These are phyloP conservation scores for Platycheirus rosarum DNA, from an alignment of 2,888 invertebrate species.

Conservation along the genomic window DNA sequence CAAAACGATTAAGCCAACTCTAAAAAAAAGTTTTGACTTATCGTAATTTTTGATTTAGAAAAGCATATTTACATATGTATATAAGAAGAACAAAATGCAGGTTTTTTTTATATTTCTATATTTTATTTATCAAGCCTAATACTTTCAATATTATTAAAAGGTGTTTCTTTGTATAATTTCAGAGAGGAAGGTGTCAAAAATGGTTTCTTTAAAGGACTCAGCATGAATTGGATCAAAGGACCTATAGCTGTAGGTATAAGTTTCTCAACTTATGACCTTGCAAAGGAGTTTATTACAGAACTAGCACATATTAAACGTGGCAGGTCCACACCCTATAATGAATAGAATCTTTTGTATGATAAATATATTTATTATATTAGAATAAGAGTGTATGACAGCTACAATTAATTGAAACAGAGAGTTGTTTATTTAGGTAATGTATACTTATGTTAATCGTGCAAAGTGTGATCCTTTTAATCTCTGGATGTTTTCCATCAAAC, in stretches of 20 bases:
- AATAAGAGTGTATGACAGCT: constrained; percentile 25
- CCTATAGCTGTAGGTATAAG: constrained; percentile 97
- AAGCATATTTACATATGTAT: too few relatives aligned
- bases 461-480: background rate
- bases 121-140: too few relatives aligned
- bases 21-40: too few relatives aligned
- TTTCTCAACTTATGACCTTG: constrained; percentile 95
- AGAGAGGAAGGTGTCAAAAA: constrained; percentile 93
- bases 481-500: background rate
- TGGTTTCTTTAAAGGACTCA: constrained; percentile 99
- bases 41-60: too few relatives aligned
- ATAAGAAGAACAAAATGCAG: too few relatives aligned
- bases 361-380: too few relatives aligned
- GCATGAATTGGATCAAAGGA: constrained; percentile 99
- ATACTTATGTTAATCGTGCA: constrained; percentile 19
- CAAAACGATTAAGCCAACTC: too few relatives aligned
- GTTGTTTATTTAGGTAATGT: constrained; percentile 30
- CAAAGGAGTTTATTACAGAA: constrained; percentile 86
- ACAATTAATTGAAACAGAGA: background rate
- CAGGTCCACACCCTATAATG: constrained; percentile 69
- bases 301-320: constrained; percentile 80
- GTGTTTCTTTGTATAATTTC: constrained; percentile 79
- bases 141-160: too few relatives aligned
- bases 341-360: constrained; percentile 37
- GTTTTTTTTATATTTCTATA: too few relatives aligned